Base-by-base conservation (phyloP, 2,888 invertebrate species). In the Thymelicus sylvestris region DNA sequence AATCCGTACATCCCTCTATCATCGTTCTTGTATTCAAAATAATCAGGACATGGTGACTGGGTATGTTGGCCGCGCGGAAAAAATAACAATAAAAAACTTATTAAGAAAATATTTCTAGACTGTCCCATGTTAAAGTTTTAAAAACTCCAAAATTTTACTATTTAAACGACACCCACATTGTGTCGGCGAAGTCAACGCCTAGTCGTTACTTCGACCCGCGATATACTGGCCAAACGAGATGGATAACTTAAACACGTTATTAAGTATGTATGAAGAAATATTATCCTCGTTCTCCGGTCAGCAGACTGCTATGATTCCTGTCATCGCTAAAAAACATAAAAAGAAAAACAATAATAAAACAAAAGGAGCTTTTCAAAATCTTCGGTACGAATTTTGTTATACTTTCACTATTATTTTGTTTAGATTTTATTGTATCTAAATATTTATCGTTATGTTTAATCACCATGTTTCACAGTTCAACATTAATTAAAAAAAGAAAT, bases 21-120 rank as follows among this genome's bases (percentile, higher is more conserved):
- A 73, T 91, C 86, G 76, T 74, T 79, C 68, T 79, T 81, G 72
- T 87, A 91, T 13, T 85, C 81, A 81, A 91, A 92, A 63, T 84
- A 74, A 39, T 81, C 78, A 6, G 91, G 90, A 63, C 92, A 92
- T 0, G 91, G 91, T 1, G 90, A 88, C 39, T 79, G 80, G 4
- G 78, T 74, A 73, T 80, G 80, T 70, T 87, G 86, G 48, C 83
- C 79, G 69, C 74, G 71, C 50, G 82, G 81, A 66, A 72, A 50
- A 73, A 77, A 80, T 72, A 82, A 79, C 75, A 77, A 74, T 67
- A 80, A 77, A 71, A 82, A 75, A 75, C 78, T 77, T 73, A 86
- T 67, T 72, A 81, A 67, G 73, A 84, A 74, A 77, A 80, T 73
- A 80, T 75, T 78, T n/a, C 76, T 66, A 72, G 72, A 74, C 80